phyloP scores from a whole-genome alignment of 1,140 invertebrate species.

The Drosophila dunni region DNA sequence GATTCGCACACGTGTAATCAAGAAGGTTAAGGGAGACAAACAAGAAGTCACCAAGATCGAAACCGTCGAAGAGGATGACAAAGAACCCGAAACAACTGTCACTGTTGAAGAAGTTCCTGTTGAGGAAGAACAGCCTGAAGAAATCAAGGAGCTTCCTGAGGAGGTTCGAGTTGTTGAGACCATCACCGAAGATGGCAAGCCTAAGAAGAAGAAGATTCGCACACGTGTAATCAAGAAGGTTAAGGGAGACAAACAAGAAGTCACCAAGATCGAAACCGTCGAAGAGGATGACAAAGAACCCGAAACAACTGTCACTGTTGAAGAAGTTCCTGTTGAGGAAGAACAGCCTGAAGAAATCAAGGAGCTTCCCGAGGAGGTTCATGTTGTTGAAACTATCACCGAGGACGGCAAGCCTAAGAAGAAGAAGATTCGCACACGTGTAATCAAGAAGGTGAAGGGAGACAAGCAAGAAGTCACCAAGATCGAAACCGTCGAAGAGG shows the following conservation, averaged over 20 bases:
- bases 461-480: constrained; percentile 39
- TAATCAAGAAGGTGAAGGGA: constrained; percentile 41
- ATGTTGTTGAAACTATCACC: constrained; percentile 29
- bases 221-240: constrained; percentile 54
- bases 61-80: constrained; percentile 84
- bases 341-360: constrained; percentile 23
- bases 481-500: constrained; percentile 39
- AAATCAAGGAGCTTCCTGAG: constrained; percentile 47
- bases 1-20: constrained; percentile 64
- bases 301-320: constrained; percentile 47
- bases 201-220: constrained; percentile 45
- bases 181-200: constrained; percentile 48
- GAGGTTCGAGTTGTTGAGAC: constrained; percentile 47
- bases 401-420: constrained; percentile 34
- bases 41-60: constrained; percentile 83
- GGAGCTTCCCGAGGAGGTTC: constrained; percentile 35
- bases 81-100: constrained; percentile 73
- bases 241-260: constrained; percentile 49
- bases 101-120: constrained; percentile 53
- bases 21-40: constrained; percentile 72
- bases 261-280: constrained; percentile 56
- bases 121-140: constrained; percentile 26
- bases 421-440: constrained; percentile 39
- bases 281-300: constrained; percentile 52
- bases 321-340: constrained; percentile 29